Percentiles rank a stretch among this genome's conserved stretches.
Conservation (phyloP, 2,113 vertebrate genomes). For the Neoarius graeffei region DNA sequence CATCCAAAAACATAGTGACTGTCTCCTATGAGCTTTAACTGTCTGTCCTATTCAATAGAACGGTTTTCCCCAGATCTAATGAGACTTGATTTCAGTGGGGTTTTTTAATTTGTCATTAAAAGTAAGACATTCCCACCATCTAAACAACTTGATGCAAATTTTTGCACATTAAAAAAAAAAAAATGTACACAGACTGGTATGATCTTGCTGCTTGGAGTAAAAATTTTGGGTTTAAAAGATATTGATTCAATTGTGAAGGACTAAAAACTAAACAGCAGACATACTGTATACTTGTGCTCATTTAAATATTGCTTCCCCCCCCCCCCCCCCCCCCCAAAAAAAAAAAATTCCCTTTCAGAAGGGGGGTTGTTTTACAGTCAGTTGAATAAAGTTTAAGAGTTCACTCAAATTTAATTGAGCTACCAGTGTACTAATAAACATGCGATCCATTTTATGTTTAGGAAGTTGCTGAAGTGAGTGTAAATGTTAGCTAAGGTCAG, state of each 20-base stretch:
- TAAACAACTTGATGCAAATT: not conserved
- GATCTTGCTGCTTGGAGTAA: not conserved
- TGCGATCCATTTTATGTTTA: not conserved
- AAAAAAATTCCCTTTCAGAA: too few relatives aligned
- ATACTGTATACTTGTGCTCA: not conserved
- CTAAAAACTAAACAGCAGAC: not conserved
- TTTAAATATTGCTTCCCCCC: too few relatives aligned
- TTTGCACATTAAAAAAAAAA: too few relatives aligned
- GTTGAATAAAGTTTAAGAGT: not conserved
- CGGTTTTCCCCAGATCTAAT: constrained; percentile 31
- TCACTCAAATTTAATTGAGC: not conserved
- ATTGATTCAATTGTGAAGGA: not conserved
- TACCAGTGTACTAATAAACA: not conserved
- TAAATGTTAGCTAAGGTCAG: not conserved
- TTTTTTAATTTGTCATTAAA: constrained; percentile 46
- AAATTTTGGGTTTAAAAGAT: not conserved
- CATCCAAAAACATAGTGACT: constrained; percentile 57
- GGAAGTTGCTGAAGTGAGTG: not conserved
- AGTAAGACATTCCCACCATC: not conserved
- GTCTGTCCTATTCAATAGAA: constrained; percentile 53
- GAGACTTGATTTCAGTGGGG: constrained; percentile 44
- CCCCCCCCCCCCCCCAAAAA: too few relatives aligned
- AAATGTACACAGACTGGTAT: too few relatives aligned
- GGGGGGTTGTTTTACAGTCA: too few relatives aligned
- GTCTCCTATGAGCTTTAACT: constrained; percentile 22